A percentile compares a stretch with the other conserved stretches of the same genome.
Conservation (phyloP, 37 sponge, comb jelly and placozoan species). For the Mnemiopsis leidyi region DNA sequence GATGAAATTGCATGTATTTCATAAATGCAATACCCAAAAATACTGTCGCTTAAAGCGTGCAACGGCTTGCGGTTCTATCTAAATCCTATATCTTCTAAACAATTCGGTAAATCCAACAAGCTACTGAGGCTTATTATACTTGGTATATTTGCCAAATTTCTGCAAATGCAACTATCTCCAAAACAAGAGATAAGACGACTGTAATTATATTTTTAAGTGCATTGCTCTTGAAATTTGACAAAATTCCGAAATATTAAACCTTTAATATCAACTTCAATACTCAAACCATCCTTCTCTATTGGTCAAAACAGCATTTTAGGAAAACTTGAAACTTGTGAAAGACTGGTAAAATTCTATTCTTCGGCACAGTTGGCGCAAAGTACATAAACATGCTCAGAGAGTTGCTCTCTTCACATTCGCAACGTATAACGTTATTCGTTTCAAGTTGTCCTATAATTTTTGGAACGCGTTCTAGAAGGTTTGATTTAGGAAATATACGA, state of each 20-base stretch:
- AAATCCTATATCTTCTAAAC: background rate
- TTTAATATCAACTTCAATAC: background rate
- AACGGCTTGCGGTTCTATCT: background rate
- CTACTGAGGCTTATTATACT: background rate
- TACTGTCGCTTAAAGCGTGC: background rate
- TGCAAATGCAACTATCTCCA: background rate
- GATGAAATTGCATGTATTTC: background rate
- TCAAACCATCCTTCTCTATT: background rate
- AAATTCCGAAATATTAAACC: background rate
- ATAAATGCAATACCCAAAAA: background rate
- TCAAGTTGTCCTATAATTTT: background rate
- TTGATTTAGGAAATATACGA: conserved; percentile 31
- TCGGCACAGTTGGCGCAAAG: too few species aligned
- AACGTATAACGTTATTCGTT: background rate
- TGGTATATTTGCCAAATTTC: background rate
- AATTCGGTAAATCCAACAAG: background rate
- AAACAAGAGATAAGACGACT: background rate
- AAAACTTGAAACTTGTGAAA: background rate
- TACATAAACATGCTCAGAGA: too few species aligned
- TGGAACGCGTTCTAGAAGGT: conserved; percentile 28
- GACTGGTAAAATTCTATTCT: too few species aligned
- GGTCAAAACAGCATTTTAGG: background rate
- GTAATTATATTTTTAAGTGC: background rate
- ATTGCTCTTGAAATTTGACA: background rate
- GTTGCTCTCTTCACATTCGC: background rate